phyloP scores from a whole-genome alignment of 2,797 vertebrate species.

The Sebastes glaucus region DNA sequence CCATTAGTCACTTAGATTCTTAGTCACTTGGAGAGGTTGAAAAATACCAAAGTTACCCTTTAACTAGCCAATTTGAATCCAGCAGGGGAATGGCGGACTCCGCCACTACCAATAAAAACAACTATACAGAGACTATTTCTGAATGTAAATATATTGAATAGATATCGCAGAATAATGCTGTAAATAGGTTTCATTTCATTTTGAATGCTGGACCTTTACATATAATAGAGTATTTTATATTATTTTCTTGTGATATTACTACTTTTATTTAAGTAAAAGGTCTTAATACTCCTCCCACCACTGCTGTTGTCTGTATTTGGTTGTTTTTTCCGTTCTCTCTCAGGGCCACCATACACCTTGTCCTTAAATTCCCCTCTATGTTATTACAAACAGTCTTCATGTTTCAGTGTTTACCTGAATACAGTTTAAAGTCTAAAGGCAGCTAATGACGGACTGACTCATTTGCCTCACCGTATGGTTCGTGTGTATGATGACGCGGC shows the following conservation, averaged over 20 bases:
- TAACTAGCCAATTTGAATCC: no score
- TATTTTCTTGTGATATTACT: background rate
- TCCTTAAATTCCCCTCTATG: no score
- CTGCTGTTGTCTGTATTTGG: background rate
- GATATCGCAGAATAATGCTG: no score
- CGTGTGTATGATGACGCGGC: conserved; percentile 23
- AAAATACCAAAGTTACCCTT: no score
- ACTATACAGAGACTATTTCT: no score
- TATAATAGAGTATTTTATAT: background rate
- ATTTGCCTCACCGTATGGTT: conserved; percentile 1
- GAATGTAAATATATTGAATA: no score
- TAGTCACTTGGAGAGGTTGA: no score
- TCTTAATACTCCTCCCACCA: background rate
- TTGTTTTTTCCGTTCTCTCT: background rate
- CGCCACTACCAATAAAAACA: no score
- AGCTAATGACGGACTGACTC: background rate
- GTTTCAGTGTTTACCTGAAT: background rate
- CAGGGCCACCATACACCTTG: background rate
- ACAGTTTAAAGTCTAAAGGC: background rate
- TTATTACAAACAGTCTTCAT: background rate
- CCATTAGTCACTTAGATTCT: no score
- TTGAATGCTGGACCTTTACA: background rate
- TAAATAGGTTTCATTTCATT: background rate
- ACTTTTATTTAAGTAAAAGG: background rate
- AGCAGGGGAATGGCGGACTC: no score